A percentile compares a stretch with the other conserved stretches of the same genome.
Evolutionary conservation across 2,797 vertebrate genomes (phyloP).

Genomic region (Danio choprae): DNA sequence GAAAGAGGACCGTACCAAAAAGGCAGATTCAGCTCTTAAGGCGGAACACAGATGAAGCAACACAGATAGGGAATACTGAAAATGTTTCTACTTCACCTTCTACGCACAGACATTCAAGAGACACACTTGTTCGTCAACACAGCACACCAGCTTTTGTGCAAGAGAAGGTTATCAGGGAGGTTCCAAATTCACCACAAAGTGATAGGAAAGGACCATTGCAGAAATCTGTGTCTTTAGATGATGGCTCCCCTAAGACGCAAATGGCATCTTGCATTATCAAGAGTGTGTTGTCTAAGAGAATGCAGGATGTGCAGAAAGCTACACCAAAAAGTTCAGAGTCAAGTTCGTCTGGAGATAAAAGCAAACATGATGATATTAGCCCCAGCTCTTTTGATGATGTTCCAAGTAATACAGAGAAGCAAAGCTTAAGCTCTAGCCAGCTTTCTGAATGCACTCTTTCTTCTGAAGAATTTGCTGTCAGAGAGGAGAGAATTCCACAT

Average conservation of each 20-base stretch:
- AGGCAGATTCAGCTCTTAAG: slow-evolving; percentile 93
- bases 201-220: slow-evolving; percentile 77
- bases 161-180: slow-evolving; percentile 60
- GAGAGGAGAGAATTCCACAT: slow-evolving; percentile 63
- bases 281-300: slow-evolving; percentile 89
- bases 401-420: slow-evolving; percentile 60
- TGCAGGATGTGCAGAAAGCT: slow-evolving; percentile 78
- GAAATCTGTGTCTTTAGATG: slow-evolving; percentile 86
- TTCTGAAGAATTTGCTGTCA: slow-evolving; percentile 63
- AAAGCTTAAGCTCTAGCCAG: slow-evolving; percentile 67
- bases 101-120: slow-evolving; percentile 67
- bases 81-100: slow-evolving; percentile 66
- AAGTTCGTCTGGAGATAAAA: slow-evolving; percentile 61
- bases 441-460: slow-evolving; percentile 71
- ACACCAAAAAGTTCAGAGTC: slow-evolving; percentile 58
- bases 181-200: slow-evolving; percentile 59
- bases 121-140: slow-evolving; percentile 74
- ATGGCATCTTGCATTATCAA: slow-evolving; percentile 89
- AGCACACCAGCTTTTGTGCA: slow-evolving; percentile 76
- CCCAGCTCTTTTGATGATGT: slow-evolving; percentile 46
- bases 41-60: slow-evolving; percentile 77
- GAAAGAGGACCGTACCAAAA: slow-evolving; percentile 91
- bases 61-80: slow-evolving; percentile 79
- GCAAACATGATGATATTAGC: slow-evolving; percentile 47
- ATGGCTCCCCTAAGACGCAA: slow-evolving; percentile 80